A percentile compares a stretch with the other conserved stretches of the same genome.
phyloP scores from a whole-genome alignment of 2,888 invertebrate genomes.

The Tortrix viridana region DNA sequence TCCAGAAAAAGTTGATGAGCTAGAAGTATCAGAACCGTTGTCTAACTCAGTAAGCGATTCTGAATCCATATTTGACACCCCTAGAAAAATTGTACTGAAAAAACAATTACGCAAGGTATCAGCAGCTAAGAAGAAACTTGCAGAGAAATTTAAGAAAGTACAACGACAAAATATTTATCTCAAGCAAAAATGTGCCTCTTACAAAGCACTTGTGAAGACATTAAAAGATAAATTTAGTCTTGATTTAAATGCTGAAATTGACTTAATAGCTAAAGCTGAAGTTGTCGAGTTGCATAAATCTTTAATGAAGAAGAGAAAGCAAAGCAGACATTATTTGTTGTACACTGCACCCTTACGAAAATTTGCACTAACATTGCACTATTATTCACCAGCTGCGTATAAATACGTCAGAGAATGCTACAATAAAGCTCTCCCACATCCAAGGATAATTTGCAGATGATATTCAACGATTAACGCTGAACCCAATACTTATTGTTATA shows the following conservation, averaged over 20 bases:
- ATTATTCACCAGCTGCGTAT: constrained; percentile 27
- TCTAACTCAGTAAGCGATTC: constrained; percentile 40
- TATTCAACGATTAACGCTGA: constrained; percentile 23
- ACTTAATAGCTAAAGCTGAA: no score
- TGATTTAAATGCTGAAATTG: no score
- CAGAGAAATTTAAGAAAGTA: constrained; percentile 38
- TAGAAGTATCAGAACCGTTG: constrained; percentile 11
- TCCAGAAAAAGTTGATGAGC: no score
- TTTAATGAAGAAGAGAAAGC: constrained; percentile 32
- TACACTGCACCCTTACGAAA: constrained; percentile 37
- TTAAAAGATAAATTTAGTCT: no score
- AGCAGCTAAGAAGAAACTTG: constrained; percentile 36
- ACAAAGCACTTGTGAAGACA: no score
- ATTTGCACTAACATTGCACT: constrained; percentile 34
- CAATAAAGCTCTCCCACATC: constrained; percentile 21
- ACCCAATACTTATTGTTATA: no score
- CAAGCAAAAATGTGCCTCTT: constrained; percentile 36
- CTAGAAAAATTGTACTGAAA: constrained; percentile 41
- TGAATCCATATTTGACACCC: constrained; percentile 44
- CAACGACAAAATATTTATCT: constrained; percentile 39
- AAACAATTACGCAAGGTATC: constrained; percentile 34
- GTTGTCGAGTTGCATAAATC: constrained; percentile 8
- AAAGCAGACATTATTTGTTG: constrained; percentile 16
- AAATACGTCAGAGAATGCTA: constrained; percentile 25
- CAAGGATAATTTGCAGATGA: constrained; percentile 24